Base-by-base conservation (phyloP, 2,888 invertebrate species). In the Athetis lepigone region DNA sequence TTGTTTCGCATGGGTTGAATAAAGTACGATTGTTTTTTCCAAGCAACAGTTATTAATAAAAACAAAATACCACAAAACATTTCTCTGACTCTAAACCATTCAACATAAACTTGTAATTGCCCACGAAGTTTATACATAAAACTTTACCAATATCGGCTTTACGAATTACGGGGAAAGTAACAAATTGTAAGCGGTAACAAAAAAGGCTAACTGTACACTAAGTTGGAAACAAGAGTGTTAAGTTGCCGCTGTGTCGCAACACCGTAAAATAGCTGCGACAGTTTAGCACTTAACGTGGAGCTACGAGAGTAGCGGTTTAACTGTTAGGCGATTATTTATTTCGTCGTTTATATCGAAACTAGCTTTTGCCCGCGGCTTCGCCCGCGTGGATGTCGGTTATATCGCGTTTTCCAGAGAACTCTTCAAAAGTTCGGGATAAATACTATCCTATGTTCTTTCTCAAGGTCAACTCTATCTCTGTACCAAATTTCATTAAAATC, bases 151-250 rank as follows among this genome's bases (percentile, higher is more conserved):
- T 91, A 91, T 89, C 87, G 88, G 82, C 82, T 83, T 82, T 81
- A 82, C 84, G 82, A 89, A 88, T 88, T 80, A 75, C 61, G 42
- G 82, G 77, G 75, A 69, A 76, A 85, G 85, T 85, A 88, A 88
- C 92, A 92, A 92, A 92, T 91, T 88, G 88, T 61, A 65, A 76
- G 57, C 40, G 62, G 78, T 71, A 78, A 70, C 85, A 79, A 87
- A 87, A 90, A 90, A 90, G 86, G 80, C 80, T 77, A 85, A 81
- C 61, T 55, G 84, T 81, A 74, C 79, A 70, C 80, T 83, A 88
- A 90, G 86, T 87, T 87, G 86, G 89, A 88, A 90, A 91, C 92
- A 88, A 83, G 81, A 86, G 88, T 86, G 92, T 87, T 92, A 90
- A 91, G 90, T 86, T 77, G 59, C 85, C 57, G 85, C 80, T 73